A percentile compares a stretch with the other conserved stretches of the same genome.
Evolutionary conservation across 2,888 invertebrate genomes (phyloP).

Genomic region (Anthoptus insignis): DNA sequence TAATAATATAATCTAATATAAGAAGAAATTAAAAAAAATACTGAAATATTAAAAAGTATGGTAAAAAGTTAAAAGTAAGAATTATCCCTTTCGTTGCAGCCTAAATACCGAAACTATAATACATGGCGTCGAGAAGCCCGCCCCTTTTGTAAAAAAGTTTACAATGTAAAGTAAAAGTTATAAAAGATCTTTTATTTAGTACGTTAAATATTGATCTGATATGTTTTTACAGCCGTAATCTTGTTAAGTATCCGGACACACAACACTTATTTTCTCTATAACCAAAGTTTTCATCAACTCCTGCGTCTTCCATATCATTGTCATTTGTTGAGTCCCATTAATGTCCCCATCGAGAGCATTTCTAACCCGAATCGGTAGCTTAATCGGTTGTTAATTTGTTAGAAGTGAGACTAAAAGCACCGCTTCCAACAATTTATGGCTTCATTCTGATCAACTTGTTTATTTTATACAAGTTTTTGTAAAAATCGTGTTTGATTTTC

Average conservation of each 20-base stretch:
- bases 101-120: too few relatives aligned
- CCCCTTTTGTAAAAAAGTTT: too few relatives aligned
- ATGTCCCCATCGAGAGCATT: constrained; percentile 67
- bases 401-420: constrained; percentile 76
- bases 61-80: too few relatives aligned
- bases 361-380: constrained; percentile 81
- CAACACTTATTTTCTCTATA: neutral
- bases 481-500: constrained; percentile 55
- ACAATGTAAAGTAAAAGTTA: too few relatives aligned
- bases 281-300: constrained; percentile 14
- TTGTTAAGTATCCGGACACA: neutral
- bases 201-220: too few relatives aligned
- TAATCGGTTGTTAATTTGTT: constrained; percentile 86
- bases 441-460: constrained; percentile 77
- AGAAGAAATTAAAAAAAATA: too few relatives aligned
- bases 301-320: constrained; percentile 61
- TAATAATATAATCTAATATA: too few relatives aligned
- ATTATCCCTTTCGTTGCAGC: too few relatives aligned
- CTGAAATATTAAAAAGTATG: too few relatives aligned
- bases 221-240: neutral
- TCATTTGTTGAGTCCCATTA: constrained; percentile 78
- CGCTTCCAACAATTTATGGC: constrained; percentile 80
- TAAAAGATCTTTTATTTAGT: too few relatives aligned
- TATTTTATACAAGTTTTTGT: constrained; percentile 65
- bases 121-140: too few relatives aligned